These are phyloP conservation scores for Chaetops frenatus DNA, from an alignment of 2,113 vertebrate genomes.

Conservation along the genomic window DNA sequence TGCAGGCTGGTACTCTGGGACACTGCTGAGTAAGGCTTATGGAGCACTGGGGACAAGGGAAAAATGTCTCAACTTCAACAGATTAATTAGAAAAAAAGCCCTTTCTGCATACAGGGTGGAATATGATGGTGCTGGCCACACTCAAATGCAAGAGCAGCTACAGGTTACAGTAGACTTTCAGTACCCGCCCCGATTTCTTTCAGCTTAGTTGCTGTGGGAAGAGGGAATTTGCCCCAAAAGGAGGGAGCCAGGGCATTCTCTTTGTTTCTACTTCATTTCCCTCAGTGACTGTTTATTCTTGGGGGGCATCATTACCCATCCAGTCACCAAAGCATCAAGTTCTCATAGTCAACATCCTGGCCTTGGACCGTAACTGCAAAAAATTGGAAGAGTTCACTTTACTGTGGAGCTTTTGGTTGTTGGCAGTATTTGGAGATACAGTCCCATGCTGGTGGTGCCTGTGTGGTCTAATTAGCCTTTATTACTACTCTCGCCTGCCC, in stretches of 20 bases:
- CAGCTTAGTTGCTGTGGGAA: background rate
- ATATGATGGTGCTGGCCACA: background rate
- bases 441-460: background rate
- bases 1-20: background rate
- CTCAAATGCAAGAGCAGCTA: background rate
- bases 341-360: background rate
- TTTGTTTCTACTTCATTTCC: background rate
- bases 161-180: background rate
- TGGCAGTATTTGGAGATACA: background rate
- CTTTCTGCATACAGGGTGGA: background rate
- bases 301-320: background rate
- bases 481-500: background rate
- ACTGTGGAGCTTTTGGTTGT: background rate
- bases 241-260: background rate
- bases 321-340: background rate
- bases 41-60: background rate
- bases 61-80: background rate
- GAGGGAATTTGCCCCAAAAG: background rate
- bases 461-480: slow-evolving; percentile 38
- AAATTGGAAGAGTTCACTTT: background rate
- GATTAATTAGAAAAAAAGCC: background rate
- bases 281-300: background rate
- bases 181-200: background rate
- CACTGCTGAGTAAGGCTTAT: background rate
- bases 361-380: rapidly evolving